phyloP scores from a whole-genome alignment of 2,888 invertebrate genomes.

The Brenthis hecate region DNA sequence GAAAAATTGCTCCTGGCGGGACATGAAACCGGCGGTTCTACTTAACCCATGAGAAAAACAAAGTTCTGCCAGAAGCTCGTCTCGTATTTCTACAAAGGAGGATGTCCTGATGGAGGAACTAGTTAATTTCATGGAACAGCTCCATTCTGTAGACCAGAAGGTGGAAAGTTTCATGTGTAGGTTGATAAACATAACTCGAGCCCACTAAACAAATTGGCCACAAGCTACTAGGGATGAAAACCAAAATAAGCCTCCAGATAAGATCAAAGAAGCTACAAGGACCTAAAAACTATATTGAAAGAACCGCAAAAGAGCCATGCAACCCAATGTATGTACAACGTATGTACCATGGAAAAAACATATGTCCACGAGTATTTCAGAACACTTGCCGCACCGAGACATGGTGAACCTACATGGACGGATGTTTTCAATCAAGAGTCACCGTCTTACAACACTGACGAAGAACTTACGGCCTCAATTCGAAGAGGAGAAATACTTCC shows the following conservation, averaged over 20 bases:
- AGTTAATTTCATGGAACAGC: background rate
- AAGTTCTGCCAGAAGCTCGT: background rate
- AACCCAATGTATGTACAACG: background rate
- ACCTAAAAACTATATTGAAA: background rate
- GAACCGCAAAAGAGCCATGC: background rate
- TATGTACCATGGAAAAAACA: background rate
- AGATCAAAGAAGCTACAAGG: background rate
- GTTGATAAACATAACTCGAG: background rate
- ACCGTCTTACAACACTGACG: background rate
- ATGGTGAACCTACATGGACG: background rate
- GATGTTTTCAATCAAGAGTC: background rate
- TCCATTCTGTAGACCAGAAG: background rate
- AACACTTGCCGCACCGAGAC: background rate
- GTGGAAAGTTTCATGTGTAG: background rate
- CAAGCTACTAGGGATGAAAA: too few relatives aligned
- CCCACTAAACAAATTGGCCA: background rate
- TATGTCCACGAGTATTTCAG: background rate
- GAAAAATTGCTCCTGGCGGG: too few relatives aligned
- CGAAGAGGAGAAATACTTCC: constrained; percentile 41
- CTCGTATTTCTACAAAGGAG: background rate
- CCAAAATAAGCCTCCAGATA: background rate
- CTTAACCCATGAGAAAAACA: background rate
- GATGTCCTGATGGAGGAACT: background rate
- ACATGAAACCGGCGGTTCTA: too few relatives aligned
- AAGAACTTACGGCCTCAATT: background rate